phyloP scores from a whole-genome alignment of 2,797 vertebrate genomes.

The Bryconaethiops microstoma region DNA sequence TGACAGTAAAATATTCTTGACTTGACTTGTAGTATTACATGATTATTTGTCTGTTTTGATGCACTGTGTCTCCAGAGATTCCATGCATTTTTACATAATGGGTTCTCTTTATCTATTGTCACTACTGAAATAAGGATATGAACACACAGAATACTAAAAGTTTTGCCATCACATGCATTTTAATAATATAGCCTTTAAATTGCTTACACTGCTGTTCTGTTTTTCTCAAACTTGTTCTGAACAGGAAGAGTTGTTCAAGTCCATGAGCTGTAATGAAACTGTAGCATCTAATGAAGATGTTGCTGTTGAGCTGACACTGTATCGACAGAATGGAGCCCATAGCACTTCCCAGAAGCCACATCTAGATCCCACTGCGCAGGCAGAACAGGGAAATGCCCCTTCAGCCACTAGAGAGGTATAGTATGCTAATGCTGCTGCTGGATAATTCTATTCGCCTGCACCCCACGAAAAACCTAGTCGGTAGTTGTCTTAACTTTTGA shows the following conservation, averaged over 20 bases:
- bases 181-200: neutral
- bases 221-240: neutral
- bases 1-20: too few relatives aligned
- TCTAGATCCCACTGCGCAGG: slow-evolving; percentile 55
- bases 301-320: slow-evolving; percentile 77
- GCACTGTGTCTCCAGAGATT: too few relatives aligned
- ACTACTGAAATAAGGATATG: too few relatives aligned
- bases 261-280: slow-evolving; percentile 15
- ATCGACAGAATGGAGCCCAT: slow-evolving; percentile 55
- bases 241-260: slow-evolving; percentile 69
- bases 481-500: neutral
- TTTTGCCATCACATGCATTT: neutral
- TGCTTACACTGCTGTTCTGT: neutral
- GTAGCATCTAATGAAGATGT: slow-evolving; percentile 72
- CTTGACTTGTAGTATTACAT: neutral
- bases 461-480: neutral
- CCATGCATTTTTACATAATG: too few relatives aligned
- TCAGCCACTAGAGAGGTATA: slow-evolving; percentile 63
- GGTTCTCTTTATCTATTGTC: too few relatives aligned
- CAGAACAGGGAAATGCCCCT: slow-evolving; percentile 66
- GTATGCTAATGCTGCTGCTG: neutral
- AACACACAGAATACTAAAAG: too few relatives aligned
- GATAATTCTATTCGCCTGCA: neutral
- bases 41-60: neutral
- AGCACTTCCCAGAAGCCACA: neutral